Conservation (phyloP, 1,140 invertebrate species). For the Kradibia gibbosae region DNA sequence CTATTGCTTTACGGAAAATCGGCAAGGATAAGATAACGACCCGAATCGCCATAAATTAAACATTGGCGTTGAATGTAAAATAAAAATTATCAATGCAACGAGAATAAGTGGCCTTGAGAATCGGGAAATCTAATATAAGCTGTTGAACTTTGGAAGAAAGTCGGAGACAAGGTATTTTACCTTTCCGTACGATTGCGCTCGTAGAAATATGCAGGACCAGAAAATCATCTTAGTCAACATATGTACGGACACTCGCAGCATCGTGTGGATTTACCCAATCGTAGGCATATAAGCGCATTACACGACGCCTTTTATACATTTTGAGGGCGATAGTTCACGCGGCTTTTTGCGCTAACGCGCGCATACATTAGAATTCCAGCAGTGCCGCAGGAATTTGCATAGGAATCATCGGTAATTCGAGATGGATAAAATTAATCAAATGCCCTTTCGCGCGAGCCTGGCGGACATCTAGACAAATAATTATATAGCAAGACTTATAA, state of each 20-base stretch:
- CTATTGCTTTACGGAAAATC: too few relatives aligned
- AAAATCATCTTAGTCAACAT: slow-evolving; percentile 24
- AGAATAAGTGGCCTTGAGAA: too few relatives aligned
- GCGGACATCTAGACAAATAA: not conserved
- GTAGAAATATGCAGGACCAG: not conserved
- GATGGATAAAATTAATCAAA: too few relatives aligned
- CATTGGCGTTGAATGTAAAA: too few relatives aligned
- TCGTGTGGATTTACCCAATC: not conserved
- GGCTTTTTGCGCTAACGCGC: not conserved
- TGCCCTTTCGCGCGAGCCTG: not conserved
- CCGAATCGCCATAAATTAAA: too few relatives aligned
- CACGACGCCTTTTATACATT: not conserved
- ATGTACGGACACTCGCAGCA: not conserved
- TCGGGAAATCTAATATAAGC: not conserved
- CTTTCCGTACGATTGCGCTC: not conserved
- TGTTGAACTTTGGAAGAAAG: not conserved
- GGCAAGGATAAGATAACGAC: too few relatives aligned
- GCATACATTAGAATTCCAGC: not conserved
- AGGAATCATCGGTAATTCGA: not conserved
- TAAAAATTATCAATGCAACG: too few relatives aligned
- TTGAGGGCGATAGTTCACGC: not conserved
- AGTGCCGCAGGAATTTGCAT: not conserved
- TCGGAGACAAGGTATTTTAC: not conserved
- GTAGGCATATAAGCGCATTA: not conserved
- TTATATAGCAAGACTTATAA: not conserved